Percentiles rank a stretch among this genome's conserved stretches.
Conservation (phyloP, 2,888 invertebrate species). For the Pristionchus exspectatus region DNA sequence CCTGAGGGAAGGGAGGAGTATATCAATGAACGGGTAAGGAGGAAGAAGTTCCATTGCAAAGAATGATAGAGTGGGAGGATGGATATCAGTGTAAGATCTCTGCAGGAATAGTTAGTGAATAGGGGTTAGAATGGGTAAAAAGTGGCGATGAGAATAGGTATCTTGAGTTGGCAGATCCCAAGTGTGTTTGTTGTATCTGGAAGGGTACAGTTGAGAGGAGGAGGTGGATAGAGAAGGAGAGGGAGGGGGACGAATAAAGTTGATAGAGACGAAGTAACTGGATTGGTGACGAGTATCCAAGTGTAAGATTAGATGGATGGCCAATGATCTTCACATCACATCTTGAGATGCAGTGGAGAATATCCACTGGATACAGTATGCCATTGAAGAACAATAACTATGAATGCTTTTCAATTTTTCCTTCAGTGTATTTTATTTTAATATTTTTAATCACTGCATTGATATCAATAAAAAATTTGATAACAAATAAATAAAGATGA, state of each 20-base stretch:
- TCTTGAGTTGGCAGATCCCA: slow-evolving; percentile 41
- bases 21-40: neutral
- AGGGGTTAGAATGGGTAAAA: neutral
- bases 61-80: neutral
- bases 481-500: neutral
- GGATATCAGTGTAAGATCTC: neutral
- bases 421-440: too few relatives aligned
- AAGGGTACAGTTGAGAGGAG: slow-evolving; percentile 27
- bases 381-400: too few relatives aligned
- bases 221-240: neutral
- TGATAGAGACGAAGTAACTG: slow-evolving; percentile 13
- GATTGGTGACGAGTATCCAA: neutral
- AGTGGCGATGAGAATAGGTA: neutral
- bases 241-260: slow-evolving; percentile 23
- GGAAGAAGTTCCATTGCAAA: neutral
- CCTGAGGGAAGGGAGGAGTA: slow-evolving; percentile 14
- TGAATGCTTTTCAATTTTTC: too few relatives aligned
- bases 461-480: neutral
- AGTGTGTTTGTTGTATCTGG: slow-evolving; percentile 42
- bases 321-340: neutral
- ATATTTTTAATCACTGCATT: too few relatives aligned
- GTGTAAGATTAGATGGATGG: neutral
- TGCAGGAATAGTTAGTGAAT: neutral
- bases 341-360: neutral
- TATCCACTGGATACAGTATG: neutral